These are phyloP conservation scores for Leucophora obtusa DNA, from an alignment of 2,888 invertebrate species.

Conservation along the genomic window DNA sequence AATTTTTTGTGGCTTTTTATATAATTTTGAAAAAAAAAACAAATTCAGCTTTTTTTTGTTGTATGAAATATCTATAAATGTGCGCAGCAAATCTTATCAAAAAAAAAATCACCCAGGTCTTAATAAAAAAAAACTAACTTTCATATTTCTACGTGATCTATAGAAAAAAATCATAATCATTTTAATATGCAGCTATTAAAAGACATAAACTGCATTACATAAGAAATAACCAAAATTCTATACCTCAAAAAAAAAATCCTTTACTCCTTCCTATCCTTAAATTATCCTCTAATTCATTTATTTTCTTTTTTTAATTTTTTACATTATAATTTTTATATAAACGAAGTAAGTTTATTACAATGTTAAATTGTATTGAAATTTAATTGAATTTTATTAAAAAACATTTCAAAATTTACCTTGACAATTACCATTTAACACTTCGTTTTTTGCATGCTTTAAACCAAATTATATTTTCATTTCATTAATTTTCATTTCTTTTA, in stretches of 20 bases:
- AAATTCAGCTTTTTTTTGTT: conserved; percentile 46
- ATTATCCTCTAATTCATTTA: conserved; percentile 25
- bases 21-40: conserved; percentile 40
- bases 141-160: conserved; percentile 37
- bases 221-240: conserved; percentile 22
- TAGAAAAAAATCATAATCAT: conserved; percentile 13
- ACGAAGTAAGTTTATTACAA: conserved; percentile 51
- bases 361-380: conserved; percentile 38
- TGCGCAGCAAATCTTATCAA: conserved; percentile 65
- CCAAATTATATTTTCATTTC: conserved; percentile 47
- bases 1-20: conserved; percentile 46
- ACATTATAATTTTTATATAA: conserved; percentile 61
- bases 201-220: conserved; percentile 34
- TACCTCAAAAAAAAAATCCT: not conserved
- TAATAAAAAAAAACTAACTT: conserved; percentile 44
- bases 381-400: not conserved
- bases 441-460: conserved; percentile 71
- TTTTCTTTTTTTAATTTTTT: conserved; percentile 47
- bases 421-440: conserved; percentile 62
- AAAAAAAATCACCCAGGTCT: conserved; percentile 61
- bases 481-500: conserved; percentile 61
- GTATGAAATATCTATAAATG: conserved; percentile 62
- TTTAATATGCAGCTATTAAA: conserved; percentile 16
- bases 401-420: conserved; percentile 8
- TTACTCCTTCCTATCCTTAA: not conserved